Percentiles rank a stretch among this genome's conserved stretches.
Conservation (phyloP, 1,140 invertebrate genomes). For the Drosophila guanche region DNA sequence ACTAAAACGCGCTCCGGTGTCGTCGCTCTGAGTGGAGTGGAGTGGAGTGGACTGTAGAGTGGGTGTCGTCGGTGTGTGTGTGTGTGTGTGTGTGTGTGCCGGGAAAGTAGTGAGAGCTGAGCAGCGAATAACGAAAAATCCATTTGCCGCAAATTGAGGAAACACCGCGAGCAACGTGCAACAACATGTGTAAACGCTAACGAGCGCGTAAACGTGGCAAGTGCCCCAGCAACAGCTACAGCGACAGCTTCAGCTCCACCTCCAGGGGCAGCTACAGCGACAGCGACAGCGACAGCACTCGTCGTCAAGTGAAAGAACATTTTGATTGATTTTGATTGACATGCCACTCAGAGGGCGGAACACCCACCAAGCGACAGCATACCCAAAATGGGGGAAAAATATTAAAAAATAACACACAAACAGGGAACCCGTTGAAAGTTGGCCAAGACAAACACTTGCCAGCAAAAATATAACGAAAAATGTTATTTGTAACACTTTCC, state of each 20-base stretch:
- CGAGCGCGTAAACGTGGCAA: conserved; percentile 50
- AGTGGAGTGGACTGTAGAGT: too few species aligned
- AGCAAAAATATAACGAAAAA: neutral
- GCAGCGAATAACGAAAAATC: conserved; percentile 48
- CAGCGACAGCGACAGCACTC: neutral
- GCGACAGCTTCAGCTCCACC: too few species aligned
- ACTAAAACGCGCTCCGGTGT: too few species aligned
- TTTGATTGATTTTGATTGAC: conserved; percentile 81
- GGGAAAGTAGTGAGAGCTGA: conserved; percentile 6
- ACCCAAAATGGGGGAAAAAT: conserved; percentile 1
- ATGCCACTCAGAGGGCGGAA: conserved; percentile 59
- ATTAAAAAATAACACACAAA: conserved; percentile 13
- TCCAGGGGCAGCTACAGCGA: neutral
- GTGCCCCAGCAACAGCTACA: too few species aligned
- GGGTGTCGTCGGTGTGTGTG: too few species aligned
- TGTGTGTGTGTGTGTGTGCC: too few species aligned
- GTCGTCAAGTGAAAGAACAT: conserved; percentile 31
- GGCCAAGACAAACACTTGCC: neutral
- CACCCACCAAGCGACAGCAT: conserved; percentile 43
- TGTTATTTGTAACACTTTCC: conserved; percentile 24
- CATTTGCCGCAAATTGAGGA: conserved; percentile 54
- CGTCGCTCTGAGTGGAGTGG: too few species aligned
- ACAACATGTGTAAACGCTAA: conserved; percentile 75
- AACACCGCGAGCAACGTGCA: conserved; percentile 19
- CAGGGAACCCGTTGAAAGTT: conserved; percentile 1